Conservation (phyloP, 2,113 vertebrate genomes). For the Syngnathus typhle region DNA sequence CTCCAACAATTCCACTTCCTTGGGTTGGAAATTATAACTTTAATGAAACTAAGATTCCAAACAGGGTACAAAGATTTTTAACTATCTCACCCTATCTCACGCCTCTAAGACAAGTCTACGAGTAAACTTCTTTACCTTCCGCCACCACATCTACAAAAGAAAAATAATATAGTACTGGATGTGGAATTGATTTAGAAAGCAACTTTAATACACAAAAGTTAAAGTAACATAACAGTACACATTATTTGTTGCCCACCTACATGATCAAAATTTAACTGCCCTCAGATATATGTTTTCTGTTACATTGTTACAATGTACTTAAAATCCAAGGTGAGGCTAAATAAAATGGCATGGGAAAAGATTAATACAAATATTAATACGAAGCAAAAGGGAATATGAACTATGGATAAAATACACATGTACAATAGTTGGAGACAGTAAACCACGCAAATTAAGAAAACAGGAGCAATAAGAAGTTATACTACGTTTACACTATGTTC, state of each 20-base stretch:
- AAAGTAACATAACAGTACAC: constrained; percentile 18
- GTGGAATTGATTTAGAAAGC: constrained; percentile 2
- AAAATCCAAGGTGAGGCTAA: constrained; percentile 37
- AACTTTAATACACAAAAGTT: constrained; percentile 33
- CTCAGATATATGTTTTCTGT: constrained; percentile 24
- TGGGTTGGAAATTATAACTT: too few species aligned
- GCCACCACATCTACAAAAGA: constrained; percentile 33
- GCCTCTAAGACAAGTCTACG: too few species aligned
- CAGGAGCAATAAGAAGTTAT: constrained; percentile 3
- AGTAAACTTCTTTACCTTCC: constrained; percentile 18
- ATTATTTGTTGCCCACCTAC: constrained; percentile 31
- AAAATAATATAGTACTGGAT: not conserved
- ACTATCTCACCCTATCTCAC: too few species aligned
- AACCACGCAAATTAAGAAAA: constrained; percentile 17
- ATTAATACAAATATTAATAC: constrained; percentile 26
- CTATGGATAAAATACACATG: constrained; percentile 20
- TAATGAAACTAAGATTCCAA: too few species aligned
- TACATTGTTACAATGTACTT: constrained; percentile 60
- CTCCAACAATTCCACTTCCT: too few species aligned
- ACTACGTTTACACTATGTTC: not conserved
- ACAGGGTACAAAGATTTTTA: too few species aligned
- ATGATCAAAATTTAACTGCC: constrained; percentile 22
- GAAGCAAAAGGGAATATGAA: constrained; percentile 10
- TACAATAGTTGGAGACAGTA: constrained; percentile 12
- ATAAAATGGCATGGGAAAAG: constrained; percentile 35